A percentile compares a stretch with the other conserved stretches of the same genome.
These are phyloP conservation scores for Holotrichia oblita DNA, from an alignment of 1,140 invertebrate species.

Conservation along the genomic window DNA sequence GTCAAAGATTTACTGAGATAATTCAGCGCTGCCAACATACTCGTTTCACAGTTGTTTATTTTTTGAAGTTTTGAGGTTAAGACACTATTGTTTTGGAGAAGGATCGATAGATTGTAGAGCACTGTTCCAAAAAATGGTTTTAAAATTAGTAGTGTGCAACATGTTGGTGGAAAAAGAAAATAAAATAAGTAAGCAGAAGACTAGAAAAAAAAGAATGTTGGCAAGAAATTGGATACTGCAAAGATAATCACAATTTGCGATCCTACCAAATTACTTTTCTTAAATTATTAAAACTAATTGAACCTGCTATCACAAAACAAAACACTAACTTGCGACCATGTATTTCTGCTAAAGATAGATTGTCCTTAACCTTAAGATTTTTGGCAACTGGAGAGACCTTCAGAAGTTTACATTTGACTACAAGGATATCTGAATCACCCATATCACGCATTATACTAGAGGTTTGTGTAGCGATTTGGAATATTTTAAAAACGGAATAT, in stretches of 20 bases:
- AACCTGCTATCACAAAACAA: not conserved
- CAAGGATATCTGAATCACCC: not conserved
- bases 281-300: slow-evolving; percentile 27
- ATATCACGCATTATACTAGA: slow-evolving; percentile 1
- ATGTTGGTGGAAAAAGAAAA: not conserved
- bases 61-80: no score
- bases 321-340: not conserved
- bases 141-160: not conserved
- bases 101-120: no score
- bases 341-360: slow-evolving; percentile 10
- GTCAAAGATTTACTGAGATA: no score
- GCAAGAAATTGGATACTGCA: not conserved
- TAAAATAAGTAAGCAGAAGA: not conserved
- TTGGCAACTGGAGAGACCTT: slow-evolving; percentile 4
- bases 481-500: slow-evolving; percentile 7
- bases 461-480: not conserved
- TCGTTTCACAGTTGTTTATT: no score
- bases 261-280: not conserved
- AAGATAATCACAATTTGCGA: not conserved
- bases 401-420: not conserved
- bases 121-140: not conserved
- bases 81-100: no score
- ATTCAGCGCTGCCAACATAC: no score
- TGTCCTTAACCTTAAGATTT: slow-evolving; percentile 14
- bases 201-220: not conserved